phyloP scores from a whole-genome alignment of 2,888 invertebrate species.

The Lasioglossum pauxillum region DNA sequence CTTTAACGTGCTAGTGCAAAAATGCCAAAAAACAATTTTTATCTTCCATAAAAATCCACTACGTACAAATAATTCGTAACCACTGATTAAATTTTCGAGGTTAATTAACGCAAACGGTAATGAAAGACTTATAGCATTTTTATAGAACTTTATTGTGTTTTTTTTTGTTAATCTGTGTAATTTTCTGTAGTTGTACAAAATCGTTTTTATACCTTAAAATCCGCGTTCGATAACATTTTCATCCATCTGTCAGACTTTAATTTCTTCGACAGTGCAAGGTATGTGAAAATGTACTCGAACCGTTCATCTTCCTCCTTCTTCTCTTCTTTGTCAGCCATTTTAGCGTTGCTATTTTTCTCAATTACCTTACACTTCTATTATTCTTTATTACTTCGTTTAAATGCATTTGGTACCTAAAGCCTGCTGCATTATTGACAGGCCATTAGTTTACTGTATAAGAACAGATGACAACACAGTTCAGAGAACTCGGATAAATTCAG shows the following conservation, averaged over 20 bases:
- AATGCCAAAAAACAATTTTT: too few relatives aligned
- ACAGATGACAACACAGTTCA: slow-evolving; percentile 18
- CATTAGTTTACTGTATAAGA: background rate
- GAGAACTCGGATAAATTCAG: slow-evolving; percentile 11
- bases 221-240: slow-evolving; percentile 91
- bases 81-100: background rate
- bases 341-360: background rate
- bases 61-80: background rate
- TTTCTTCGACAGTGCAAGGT: slow-evolving; percentile 90
- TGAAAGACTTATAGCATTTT: background rate
- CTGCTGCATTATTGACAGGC: slow-evolving; percentile 1
- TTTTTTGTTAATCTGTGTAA: background rate
- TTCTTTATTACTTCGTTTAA: background rate
- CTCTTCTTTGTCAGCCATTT: slow-evolving; percentile 81
- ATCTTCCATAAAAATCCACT: too few relatives aligned
- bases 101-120: background rate
- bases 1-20: too few relatives aligned
- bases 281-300: slow-evolving; percentile 92
- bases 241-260: slow-evolving; percentile 95
- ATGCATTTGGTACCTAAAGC: background rate
- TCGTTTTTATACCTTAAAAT: slow-evolving; percentile 86
- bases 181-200: background rate
- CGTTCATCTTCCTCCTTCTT: slow-evolving; percentile 88
- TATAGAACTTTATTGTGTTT: background rate
- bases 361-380: background rate